phyloP scores from a whole-genome alignment of 35 echinoderm and acorn worm genomes.

The Holothuria glaberrima region DNA sequence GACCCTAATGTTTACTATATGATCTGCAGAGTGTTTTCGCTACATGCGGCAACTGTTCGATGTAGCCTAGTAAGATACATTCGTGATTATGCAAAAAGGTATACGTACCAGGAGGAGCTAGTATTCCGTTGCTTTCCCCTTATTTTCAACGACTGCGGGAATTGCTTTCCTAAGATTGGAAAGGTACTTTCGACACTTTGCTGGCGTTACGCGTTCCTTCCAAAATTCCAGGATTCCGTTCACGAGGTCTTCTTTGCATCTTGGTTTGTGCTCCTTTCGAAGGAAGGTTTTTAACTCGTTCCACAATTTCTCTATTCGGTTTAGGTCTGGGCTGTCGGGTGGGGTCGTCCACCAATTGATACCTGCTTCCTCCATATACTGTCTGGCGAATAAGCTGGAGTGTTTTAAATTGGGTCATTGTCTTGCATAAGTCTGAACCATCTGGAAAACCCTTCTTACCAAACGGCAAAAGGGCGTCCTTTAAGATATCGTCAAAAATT shows the following conservation, averaged over 20 bases:
- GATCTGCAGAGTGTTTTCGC: no score
- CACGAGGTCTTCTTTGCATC: constrained; percentile 53
- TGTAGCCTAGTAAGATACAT: no score
- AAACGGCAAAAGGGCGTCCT: constrained; percentile 30
- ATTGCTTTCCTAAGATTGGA: constrained; percentile 61
- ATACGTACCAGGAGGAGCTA: no score
- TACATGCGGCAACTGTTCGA: no score
- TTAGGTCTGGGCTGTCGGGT: constrained; percentile 64
- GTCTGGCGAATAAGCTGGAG: constrained; percentile 13
- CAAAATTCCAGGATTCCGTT: constrained; percentile 60
- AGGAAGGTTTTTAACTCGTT: constrained; percentile 47
- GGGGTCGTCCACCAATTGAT: constrained; percentile 70
- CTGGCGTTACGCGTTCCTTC: not conserved
- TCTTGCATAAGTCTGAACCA: constrained; percentile 60
- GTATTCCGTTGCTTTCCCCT: constrained; percentile 7
- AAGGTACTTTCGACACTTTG: constrained; percentile 59
- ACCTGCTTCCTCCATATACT: constrained; percentile 30
- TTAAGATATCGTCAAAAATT: constrained; percentile 58
- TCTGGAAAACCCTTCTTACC: constrained; percentile 33
- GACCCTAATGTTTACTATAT: no score
- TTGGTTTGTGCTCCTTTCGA: constrained; percentile 48
- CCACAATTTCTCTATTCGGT: constrained; percentile 72
- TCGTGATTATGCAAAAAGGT: no score
- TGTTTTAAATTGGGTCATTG: constrained; percentile 73
- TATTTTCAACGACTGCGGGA: constrained; percentile 30